Base-by-base conservation (phyloP, 2,888 invertebrate genomes). In the Craniophora ligustri region DNA sequence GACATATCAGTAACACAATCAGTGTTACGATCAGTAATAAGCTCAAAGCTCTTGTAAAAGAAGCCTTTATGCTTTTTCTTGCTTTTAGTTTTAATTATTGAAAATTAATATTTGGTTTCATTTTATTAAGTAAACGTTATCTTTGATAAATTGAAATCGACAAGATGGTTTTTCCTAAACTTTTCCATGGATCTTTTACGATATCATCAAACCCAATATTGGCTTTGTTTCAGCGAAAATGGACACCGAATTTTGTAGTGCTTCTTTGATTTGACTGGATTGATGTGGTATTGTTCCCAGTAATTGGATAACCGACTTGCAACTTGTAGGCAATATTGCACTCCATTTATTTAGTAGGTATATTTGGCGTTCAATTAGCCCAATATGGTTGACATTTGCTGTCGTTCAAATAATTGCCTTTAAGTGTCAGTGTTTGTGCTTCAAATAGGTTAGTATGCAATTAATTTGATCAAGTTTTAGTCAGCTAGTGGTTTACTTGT, bases 221-320 rank as follows among this genome's bases (percentile, higher is more conserved):
- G 47, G 30, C 41, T 58, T 55, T 18, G 30, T 51, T 58, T 48
- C 42, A 26, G 46, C 49, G 39, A 47, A 64, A 64, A 57, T 53
- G 16, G 40, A 51, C 42, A 54, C 41, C 42, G 32, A 16, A 41
- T 38, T 46, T 69, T 72, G 35, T 62, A 46, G 44, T 10, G 69
- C 57, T 62, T 71, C 61, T 57, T 42, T 55, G 34, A 57, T 55
- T 68, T 56, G 18, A 34, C 32, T 46, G 44, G 44, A 54, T 41
- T 40, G 14, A 49, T 42, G 42, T 30, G 47, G n/a, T 36, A 26
- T 26, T 54, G 16, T 51, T 35, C 14, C 14, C 34, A 51, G 8
- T 61, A 38, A 65, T 58, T 58, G 41, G 35, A 41, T 44, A 18
- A 28, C 26, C 39, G 11, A 5, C 5, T 57, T 34, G 47, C 41